Evolutionary conservation across 2,113 vertebrate genomes (phyloP).

Genomic region (Anguilla japonica): DNA sequence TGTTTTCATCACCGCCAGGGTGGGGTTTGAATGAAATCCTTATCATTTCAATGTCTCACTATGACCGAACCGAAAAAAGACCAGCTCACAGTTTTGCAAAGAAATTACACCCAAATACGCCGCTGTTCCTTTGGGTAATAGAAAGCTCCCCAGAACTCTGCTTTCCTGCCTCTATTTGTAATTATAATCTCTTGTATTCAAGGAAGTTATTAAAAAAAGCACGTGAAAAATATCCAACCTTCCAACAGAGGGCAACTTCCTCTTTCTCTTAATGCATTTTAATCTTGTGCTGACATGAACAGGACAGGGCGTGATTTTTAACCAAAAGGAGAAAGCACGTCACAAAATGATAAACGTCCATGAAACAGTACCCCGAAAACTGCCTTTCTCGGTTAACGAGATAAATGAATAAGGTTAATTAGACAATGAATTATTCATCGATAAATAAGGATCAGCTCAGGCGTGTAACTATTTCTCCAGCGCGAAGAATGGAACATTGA

Average conservation of each 20-base stretch:
- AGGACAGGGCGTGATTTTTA: background rate
- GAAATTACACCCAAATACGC: background rate
- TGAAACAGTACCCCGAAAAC: conserved; percentile 70
- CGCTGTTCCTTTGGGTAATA: background rate
- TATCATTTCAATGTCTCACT: too few species aligned
- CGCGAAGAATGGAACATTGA: background rate
- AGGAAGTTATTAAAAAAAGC: background rate
- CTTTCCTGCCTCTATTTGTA: background rate
- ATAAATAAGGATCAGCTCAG: conserved; percentile 22
- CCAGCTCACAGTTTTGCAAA: background rate
- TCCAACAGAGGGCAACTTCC: background rate
- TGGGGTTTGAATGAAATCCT: too few species aligned
- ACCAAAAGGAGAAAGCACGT: background rate
- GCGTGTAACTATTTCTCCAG: conserved; percentile 22
- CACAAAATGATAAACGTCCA: conserved; percentile 54
- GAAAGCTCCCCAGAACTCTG: background rate
- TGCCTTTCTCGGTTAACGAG: conserved; percentile 64
- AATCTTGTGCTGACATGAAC: background rate
- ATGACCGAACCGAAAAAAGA: background rate
- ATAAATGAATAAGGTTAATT: conserved; percentile 58
- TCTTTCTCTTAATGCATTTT: background rate
- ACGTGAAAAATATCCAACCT: background rate
- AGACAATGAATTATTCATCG: conserved; percentile 48
- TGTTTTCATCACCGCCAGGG: too few species aligned
- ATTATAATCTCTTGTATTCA: background rate